Percentiles rank a stretch among this genome's conserved stretches.
Evolutionary conservation across 2,113 vertebrate species (phyloP).

Genomic region (Crypturellus undulatus): DNA sequence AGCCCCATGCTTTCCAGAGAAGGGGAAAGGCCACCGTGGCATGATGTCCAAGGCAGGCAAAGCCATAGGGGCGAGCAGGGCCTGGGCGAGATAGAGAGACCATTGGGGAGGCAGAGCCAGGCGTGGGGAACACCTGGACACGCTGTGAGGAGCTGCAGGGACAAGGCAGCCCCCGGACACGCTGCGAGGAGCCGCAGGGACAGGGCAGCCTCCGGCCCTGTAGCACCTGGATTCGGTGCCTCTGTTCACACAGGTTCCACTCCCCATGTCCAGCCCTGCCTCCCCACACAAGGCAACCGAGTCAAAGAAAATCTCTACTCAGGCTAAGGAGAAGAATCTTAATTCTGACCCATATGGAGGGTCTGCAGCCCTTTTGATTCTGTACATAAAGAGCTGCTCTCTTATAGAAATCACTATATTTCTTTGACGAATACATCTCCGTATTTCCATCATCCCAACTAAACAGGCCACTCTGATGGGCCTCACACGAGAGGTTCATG

Average conservation of each 20-base stretch:
- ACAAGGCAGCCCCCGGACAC: too few species aligned
- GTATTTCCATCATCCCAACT: neutral
- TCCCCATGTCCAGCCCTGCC: neutral
- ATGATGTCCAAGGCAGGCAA: neutral
- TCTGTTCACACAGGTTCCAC: too few species aligned
- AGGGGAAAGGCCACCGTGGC: neutral
- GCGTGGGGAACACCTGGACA: too few species aligned
- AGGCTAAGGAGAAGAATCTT: neutral
- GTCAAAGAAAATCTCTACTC: neutral
- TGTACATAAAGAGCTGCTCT: neutral
- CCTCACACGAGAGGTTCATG: neutral
- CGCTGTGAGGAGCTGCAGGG: too few species aligned
- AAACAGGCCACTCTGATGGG: neutral
- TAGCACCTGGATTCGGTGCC: too few species aligned
- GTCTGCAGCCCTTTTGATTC: neutral
- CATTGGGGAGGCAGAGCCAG: too few species aligned
- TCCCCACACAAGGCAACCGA: neutral
- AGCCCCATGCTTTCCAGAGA: neutral
- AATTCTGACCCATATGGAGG: neutral
- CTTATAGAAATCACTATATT: fast-evolving
- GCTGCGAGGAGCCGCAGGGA: too few species aligned
- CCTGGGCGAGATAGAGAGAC: too few species aligned
- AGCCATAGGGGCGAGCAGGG: neutral
- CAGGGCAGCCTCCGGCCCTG: too few species aligned
- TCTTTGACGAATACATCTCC: neutral